phyloP scores from a whole-genome alignment of 1,140 invertebrate genomes.

The Heliothis virescens region DNA sequence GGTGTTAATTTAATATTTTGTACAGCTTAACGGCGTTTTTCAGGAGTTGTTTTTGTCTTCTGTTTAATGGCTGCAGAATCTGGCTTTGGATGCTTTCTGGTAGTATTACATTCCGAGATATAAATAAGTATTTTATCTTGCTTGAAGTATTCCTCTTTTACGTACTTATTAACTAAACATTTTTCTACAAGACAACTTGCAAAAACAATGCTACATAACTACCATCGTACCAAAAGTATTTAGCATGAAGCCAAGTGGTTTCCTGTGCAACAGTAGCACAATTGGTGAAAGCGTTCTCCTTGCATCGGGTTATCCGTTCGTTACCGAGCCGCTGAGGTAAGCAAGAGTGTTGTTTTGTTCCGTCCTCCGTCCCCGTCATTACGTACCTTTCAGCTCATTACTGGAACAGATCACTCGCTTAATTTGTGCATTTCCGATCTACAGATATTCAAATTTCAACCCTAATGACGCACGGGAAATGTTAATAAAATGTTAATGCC shows the following conservation, averaged over 20 bases:
- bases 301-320: conserved; percentile 58
- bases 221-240: too few relatives aligned
- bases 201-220: too few relatives aligned
- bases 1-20: too few relatives aligned
- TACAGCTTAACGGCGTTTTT: too few relatives aligned
- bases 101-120: too few relatives aligned
- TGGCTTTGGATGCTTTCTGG: too few relatives aligned
- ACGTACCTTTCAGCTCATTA: conserved; percentile 84
- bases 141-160: too few relatives aligned
- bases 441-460: conserved; percentile 85
- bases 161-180: too few relatives aligned
- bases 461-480: conserved; percentile 83
- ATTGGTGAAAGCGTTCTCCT: conserved; percentile 61
- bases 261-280: neutral
- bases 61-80: too few relatives aligned
- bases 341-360: conserved; percentile 84
- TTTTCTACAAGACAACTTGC: too few relatives aligned
- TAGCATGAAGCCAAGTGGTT: neutral
- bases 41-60: too few relatives aligned
- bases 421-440: conserved; percentile 85
- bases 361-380: conserved; percentile 74
- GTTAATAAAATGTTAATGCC: conserved; percentile 86
- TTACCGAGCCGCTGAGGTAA: conserved; percentile 78
- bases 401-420: conserved; percentile 84
- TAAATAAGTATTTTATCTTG: too few relatives aligned